A percentile compares a stretch with the other conserved stretches of the same genome.
Conservation (phyloP, 2,797 vertebrate species). For the Paguma larvata region DNA sequence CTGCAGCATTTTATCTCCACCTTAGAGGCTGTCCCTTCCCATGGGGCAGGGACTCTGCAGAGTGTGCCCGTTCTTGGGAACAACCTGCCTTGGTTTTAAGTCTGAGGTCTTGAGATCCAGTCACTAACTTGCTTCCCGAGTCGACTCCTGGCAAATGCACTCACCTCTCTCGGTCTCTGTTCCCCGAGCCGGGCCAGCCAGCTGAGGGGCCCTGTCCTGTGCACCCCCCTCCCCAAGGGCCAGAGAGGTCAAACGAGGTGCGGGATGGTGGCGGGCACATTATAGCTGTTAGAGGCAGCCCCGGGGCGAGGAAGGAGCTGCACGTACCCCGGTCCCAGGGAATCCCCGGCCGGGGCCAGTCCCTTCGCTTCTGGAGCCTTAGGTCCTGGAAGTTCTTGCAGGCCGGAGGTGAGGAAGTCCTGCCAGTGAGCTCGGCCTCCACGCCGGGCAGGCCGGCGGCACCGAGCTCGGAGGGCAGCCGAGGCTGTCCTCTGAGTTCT, state of each 20-base stretch:
- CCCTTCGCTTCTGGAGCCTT: not conserved
- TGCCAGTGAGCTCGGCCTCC: not conserved
- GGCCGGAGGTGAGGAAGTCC: not conserved
- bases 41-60: not conserved
- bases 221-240: not conserved
- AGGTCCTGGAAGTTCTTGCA: not conserved
- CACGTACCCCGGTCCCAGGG: not conserved
- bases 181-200: not conserved
- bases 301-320: not conserved
- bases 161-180: not conserved
- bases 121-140: not conserved
- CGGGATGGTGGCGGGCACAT: not conserved
- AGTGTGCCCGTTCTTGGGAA: not conserved
- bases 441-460: not conserved
- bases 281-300: not conserved
- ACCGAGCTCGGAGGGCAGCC: slow-evolving; percentile 14
- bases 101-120: not conserved
- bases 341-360: not conserved
- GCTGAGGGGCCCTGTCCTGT: not conserved
- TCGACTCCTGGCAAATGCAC: not conserved
- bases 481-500: slow-evolving; percentile 21
- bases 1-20: not conserved
- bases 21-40: not conserved
- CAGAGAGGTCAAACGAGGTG: not conserved
- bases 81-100: not conserved